Percentiles rank a stretch among this genome's conserved stretches.
Evolutionary conservation across 2,113 vertebrate species (phyloP).

Genomic region (Epinephelus lanceolatus): DNA sequence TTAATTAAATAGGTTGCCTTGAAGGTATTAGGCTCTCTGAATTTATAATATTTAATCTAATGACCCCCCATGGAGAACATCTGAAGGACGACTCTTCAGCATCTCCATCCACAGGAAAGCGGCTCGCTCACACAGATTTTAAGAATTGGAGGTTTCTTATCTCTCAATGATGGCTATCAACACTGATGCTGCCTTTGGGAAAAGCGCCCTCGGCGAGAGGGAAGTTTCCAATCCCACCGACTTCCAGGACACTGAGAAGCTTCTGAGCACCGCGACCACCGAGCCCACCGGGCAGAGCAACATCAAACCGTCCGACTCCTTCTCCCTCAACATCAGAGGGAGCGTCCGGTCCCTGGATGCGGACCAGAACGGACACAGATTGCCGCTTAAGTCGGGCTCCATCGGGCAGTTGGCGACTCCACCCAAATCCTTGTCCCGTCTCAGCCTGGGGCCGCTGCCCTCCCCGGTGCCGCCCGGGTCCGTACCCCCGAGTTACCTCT

Average conservation of each 20-base stretch:
- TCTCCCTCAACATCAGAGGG: conserved; percentile 81
- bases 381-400: conserved; percentile 86
- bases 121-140: conserved; percentile 14
- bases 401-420: conserved; percentile 81
- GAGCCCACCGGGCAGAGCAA: conserved; percentile 82
- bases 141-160: conserved; percentile 31
- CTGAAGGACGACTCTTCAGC: conserved; percentile 62
- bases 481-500: conserved; percentile 88
- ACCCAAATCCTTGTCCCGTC: conserved; percentile 84
- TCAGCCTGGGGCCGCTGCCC: conserved; percentile 86
- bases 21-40: conserved; percentile 40
- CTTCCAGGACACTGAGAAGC: conserved; percentile 90
- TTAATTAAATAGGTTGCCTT: conserved; percentile 69
- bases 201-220: conserved; percentile 75
- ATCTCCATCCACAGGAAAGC: conserved; percentile 55
- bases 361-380: conserved; percentile 89
- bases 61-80: conserved; percentile 71
- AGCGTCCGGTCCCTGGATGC: conserved; percentile 83
- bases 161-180: conserved; percentile 86
- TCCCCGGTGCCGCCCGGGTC: conserved; percentile 84
- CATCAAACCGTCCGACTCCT: conserved; percentile 85
- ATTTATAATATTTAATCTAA: conserved; percentile 59
- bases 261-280: conserved; percentile 78
- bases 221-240: conserved; percentile 79
- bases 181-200: conserved; percentile 81